Base-by-base conservation (phyloP, 1,140 invertebrate genomes). In the Aplysia californica region DNA sequence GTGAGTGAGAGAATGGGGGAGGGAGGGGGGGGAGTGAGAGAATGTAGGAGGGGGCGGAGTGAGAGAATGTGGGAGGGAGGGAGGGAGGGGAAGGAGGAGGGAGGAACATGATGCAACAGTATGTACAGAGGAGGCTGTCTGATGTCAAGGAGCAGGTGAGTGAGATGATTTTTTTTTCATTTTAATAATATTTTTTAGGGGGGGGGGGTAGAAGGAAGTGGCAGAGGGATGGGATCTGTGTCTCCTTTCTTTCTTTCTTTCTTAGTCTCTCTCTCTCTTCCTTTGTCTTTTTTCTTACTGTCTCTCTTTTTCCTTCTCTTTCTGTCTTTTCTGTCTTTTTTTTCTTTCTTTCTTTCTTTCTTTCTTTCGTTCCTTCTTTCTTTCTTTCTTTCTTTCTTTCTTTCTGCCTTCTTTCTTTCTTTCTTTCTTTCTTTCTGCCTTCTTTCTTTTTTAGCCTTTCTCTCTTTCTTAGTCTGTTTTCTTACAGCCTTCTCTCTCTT, bases 121-220 rank as follows among this genome's bases (percentile, higher is more conserved):
- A 92, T 78, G 87, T 90, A 70, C 92, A 95, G 65, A 93, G 93
- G 78, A 91, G 93, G 82, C 89, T 97, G n/a, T 91, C 93, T 79
- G 92, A 93, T 66, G 93, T 95, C 78, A 92, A 94, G 79, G 92
- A 93, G 77, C 91, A 93, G 80, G 72, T 75, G 31, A 2, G 36
- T 3, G 64, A 35, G 5, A 10, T 10, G 44, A 50, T 10, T n/a
- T n/a, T n/a, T n/a, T n/a, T n/a, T n/a, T n/a, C n/a, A n/a, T n/a
- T n/a, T n/a, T n/a, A 15, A 15, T 10, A 39, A 6, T 2, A 50
- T 10, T 10, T 10, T 10, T 50, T 10, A 50, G 44, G 44, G 44
- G n/a, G 44, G 44, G 44, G 44, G 10, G 44, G n/a, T 15, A 10
- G 10, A n/a, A 50, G 10, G n/a, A n/a, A n/a, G n/a, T n/a, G n/a